Base-by-base conservation (phyloP, 2,888 invertebrate species). In the Chorisops tibialis region DNA sequence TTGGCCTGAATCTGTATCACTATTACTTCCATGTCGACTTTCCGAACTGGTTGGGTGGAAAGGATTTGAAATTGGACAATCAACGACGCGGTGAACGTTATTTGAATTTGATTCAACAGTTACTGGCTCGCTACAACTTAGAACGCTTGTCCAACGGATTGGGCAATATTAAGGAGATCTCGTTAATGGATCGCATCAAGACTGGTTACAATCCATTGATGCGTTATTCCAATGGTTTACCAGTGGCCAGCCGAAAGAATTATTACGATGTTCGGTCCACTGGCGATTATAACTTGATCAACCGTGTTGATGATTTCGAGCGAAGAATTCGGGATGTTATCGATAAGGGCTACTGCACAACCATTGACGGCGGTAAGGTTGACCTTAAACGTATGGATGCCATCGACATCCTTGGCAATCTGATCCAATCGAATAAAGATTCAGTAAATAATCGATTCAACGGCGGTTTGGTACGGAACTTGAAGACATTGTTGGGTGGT, bases 41-140 rank as follows among this genome's bases (percentile, higher is more conserved):
- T 69, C 87, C 89, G 6, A 81, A 78, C 72, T 88, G 86, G 85
- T 79, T 87, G 71, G 80, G 82, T 63, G 82, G 82, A 59, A 76
- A 80, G 16, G 79, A 81, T 49, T 81, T 81, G 67, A 78, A 81
- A 64, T 71, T 82, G 51, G 71, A 77, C 41, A 81, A 83, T 68
- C 83, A 84, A 69, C 80, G 80, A 65, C 84, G 86, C 69, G 87
- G 87, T 54, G 87, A 87, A 75, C 76, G 79, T 62, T 85, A 82
- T 77, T 83, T 87, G 74, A 85, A 81, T 74, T 74, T 82, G 65
- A 84, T 87, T 70, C 87, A 87, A 71, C 87, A 89, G 75, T 69
- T 89, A 11, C 69, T 89, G 67, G 81, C 87, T 64, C 85, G 86
- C 82, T 91, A 89, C 77, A 87, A 89, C 72, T 80, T 89, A 78